Conservation (phyloP, 2,113 vertebrate species). For the Lutjanus erythropterus region DNA sequence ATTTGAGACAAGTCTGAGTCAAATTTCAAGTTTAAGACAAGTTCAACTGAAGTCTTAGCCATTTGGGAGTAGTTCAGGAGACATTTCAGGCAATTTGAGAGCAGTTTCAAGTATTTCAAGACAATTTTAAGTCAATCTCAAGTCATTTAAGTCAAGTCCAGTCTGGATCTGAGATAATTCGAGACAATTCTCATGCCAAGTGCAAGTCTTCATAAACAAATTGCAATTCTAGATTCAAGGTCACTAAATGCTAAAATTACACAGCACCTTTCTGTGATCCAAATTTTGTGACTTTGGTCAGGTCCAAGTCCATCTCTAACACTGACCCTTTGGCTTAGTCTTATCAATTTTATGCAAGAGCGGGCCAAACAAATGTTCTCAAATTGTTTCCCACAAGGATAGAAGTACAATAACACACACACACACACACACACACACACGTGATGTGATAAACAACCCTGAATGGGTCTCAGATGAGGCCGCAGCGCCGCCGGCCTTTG, state of each 20-base stretch:
- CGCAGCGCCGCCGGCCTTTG: slow-evolving; percentile 48
- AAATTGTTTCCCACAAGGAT: slow-evolving; percentile 37
- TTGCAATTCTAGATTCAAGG: neutral
- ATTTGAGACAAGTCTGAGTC: neutral
- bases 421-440: slow-evolving; percentile 9
- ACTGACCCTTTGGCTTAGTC: neutral
- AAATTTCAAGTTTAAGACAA: neutral
- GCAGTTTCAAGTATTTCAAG: too few relatives aligned
- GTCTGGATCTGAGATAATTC: neutral
- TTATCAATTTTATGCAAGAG: neutral
- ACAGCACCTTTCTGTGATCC: neutral
- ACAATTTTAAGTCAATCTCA: neutral
- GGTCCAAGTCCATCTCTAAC: neutral
- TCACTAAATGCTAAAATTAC: neutral
- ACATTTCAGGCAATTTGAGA: too few relatives aligned
- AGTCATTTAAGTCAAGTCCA: neutral
- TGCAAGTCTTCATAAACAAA: neutral
- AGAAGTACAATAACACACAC: slow-evolving; percentile 14
- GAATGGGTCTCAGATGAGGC: slow-evolving; percentile 44
- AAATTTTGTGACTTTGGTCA: neutral
- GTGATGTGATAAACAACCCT: slow-evolving; percentile 33
- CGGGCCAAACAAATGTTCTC: neutral
- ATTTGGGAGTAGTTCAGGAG: too few relatives aligned
- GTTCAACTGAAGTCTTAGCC: neutral
- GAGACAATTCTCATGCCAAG: neutral